Evolutionary conservation across 1,140 invertebrate genomes (phyloP), one percentile per base, ranked within the genome.

Genomic region (Mercenaria mercenaria): DNA sequence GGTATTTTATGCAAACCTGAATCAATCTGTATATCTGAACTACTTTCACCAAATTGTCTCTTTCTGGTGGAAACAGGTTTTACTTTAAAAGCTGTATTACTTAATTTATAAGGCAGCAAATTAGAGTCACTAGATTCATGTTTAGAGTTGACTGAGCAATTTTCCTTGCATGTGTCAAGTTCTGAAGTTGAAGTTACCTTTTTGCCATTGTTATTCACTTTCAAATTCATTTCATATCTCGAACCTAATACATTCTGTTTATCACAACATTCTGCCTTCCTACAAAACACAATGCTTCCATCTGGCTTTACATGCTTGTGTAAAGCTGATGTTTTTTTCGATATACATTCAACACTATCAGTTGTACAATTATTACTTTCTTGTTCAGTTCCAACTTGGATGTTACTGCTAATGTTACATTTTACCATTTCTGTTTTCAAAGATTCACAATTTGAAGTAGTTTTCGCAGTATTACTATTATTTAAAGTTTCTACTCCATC

Each of bases 261-360:
- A 18, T 59, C 80, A 64, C 2, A n/a, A 64, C 80, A 82, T 13
- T 29, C 26, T 6, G 39, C n/a, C 80, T 82, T 61, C 32, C 80
- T 82, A 82, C 52, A 82, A 32, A 64, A 82, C 13, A 61, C 6
- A 8, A 61, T 52, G 10, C 52, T 47, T 34, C 80, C 80, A 61
- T 47, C 80, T 64, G 3, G 18, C 32, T 43, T 82, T 41, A 43
- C 52, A 82, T 82, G 80, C 15, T 41, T 82, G 29, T 82, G 80
- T 61, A 82, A 64, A n/a, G 39, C 26, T 15, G 56, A 61, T 43
- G 15, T 39, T 23, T 29, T 67, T 2, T 43, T 29, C 4, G n/a
- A n/a, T n/a, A 11, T n/a, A 61, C 26, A 2, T 79, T 50, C 39
- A 34, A 15, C n/a, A 11, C 76, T 26, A 29, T 15, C 50, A 79